These are phyloP conservation scores for Nibea coibor DNA, from an alignment of 2,113 vertebrate genomes.

Conservation along the genomic window DNA sequence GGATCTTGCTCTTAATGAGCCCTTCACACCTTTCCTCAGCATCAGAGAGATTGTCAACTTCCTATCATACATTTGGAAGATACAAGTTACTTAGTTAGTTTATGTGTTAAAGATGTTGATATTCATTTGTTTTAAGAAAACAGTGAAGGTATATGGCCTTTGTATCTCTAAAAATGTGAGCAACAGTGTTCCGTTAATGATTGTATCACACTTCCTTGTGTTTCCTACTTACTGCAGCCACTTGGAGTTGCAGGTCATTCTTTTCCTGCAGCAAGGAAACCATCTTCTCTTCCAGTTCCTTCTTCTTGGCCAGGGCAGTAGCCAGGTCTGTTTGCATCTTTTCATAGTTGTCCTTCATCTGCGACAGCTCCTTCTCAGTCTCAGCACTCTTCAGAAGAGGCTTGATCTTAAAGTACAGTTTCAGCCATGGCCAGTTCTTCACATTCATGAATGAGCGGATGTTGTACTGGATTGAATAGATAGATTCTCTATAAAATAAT, in stretches of 20 bases:
- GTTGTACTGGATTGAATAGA: conserved; percentile 90
- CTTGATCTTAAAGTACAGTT: conserved; percentile 82
- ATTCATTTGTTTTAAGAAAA: neutral
- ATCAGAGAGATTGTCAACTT: conserved; percentile 61
- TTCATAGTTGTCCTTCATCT: conserved; percentile 86
- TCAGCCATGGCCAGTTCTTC: conserved; percentile 84
- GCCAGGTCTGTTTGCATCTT: conserved; percentile 88
- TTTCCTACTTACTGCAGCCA: conserved; percentile 73
- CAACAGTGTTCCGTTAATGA: neutral
- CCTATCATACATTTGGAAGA: conserved; percentile 34
- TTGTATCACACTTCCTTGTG: neutral
- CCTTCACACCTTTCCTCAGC: conserved; percentile 47
- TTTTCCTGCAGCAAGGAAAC: conserved; percentile 82
- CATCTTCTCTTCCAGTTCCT: conserved; percentile 85
- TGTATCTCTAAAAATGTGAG: neutral
- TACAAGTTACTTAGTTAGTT: too few relatives aligned
- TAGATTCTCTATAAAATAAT: conserved; percentile 78
- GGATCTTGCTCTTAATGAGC: conserved; percentile 73
- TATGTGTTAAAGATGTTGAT: too few relatives aligned
- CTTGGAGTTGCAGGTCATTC: conserved; percentile 83
- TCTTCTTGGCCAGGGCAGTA: conserved; percentile 83
- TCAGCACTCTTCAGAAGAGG: conserved; percentile 83
- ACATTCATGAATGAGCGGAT: conserved; percentile 84
- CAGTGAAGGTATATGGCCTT: neutral
- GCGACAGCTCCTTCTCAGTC: conserved; percentile 80